Percentiles rank a stretch among this genome's conserved stretches.
Conservation (phyloP, 2,888 invertebrate genomes). For the Apotomis betuletana region DNA sequence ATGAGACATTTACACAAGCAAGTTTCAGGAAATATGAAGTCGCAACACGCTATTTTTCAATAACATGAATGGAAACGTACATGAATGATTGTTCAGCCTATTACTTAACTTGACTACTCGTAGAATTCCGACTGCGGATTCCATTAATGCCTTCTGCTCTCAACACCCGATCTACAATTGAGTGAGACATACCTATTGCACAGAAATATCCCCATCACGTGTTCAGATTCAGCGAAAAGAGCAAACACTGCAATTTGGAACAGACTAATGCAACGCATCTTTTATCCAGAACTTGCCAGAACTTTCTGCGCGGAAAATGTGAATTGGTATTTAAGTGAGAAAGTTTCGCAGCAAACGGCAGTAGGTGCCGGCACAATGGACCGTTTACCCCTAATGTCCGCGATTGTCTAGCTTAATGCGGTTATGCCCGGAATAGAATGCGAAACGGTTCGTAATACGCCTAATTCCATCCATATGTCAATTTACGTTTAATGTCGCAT, state of each 20-base stretch:
- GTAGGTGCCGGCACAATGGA: conserved; percentile 30
- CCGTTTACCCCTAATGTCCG: conserved; percentile 36
- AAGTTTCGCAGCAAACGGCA: conserved; percentile 42
- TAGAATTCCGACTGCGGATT: too few species aligned
- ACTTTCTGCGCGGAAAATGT: conserved; percentile 37
- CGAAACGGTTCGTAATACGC: background rate
- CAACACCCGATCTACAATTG: too few species aligned
- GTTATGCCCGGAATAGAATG: conserved; percentile 31
- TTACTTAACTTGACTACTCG: too few species aligned
- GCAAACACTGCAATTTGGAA: conserved; percentile 34
- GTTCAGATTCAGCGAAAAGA: background rate
- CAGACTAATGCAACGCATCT: conserved; percentile 39
- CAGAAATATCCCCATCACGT: background rate
- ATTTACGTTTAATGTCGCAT: background rate
- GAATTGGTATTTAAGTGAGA: conserved; percentile 41
- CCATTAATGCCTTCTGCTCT: too few species aligned
- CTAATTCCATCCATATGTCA: conserved; percentile 21
- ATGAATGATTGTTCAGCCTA: too few species aligned
- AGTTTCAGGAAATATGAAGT: too few species aligned
- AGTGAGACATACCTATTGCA: background rate
- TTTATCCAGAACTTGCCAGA: conserved; percentile 35
- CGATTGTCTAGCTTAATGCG: conserved; percentile 41
- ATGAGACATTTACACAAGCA: too few species aligned
- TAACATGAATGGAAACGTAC: too few species aligned
- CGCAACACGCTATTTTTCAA: too few species aligned